Evolutionary conservation across 2,888 invertebrate genomes (phyloP), one percentile per base, ranked within the genome.

Genomic region (Acleris holmiana): DNA sequence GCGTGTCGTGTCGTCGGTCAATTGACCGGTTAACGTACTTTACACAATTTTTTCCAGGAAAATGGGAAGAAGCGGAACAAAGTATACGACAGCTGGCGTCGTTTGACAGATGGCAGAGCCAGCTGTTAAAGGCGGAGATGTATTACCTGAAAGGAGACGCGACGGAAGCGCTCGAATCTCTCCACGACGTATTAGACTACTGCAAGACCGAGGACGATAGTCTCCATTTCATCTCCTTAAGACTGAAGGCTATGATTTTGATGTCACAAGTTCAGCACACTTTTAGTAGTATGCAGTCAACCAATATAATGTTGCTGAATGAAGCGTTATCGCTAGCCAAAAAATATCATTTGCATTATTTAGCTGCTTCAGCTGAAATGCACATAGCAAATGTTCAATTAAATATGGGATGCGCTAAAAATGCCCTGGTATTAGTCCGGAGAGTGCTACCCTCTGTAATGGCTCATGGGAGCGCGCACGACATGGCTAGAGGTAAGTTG

Each of bases 401-500:
- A 41, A 91, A 95, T 67, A 94, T 97, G 93, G 95, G 95, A 19
- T 94, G 97, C 88, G 95, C 96, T 0, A 94, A 94, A 68, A 97
- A 97, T 82, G 97, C 97, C 0, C 84, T 97, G 62, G 91, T 93
- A 68, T 89, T 96, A 13, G 93, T 96, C 0, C 95, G 96, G 70
- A 93, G 94, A 82, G 94, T 95, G 61, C 93, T 97, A 75, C 94
- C 96, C 7, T 93, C 93, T 35, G 93, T 97, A 54, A 93, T 97
- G 81, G 95, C 97, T 0, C 96, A 98, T 78, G 98, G 98, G 1
- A 96, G 96, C 17, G 93, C 95, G 21, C 97, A 95, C 74, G 98
- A 98, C 82, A 94, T 95, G 76, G 97, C 96, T 1, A 94, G 96
- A 86, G 95, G 93, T 93, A 78, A 72, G 48, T 55, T 17, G 44